phyloP scores from a whole-genome alignment of 1,140 invertebrate genomes.

The Amphibalanus amphitrite region DNA sequence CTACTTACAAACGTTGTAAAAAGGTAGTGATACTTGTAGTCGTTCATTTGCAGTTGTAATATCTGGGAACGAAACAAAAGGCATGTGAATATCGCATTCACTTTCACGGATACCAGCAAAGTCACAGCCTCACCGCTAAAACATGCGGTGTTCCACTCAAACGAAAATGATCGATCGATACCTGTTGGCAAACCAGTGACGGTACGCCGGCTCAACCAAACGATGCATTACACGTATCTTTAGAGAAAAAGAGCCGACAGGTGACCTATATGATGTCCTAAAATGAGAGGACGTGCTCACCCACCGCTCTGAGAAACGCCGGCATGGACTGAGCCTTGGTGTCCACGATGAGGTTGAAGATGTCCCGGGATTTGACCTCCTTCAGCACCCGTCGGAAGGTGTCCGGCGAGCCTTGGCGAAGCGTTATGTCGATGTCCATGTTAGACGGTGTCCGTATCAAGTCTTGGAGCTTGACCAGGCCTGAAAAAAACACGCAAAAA shows the following conservation, averaged over 20 bases:
- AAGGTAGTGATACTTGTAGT: constrained; percentile 49
- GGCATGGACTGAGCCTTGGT: constrained; percentile 24
- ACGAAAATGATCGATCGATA: too few species aligned
- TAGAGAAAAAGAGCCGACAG: too few species aligned
- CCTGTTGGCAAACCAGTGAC: too few species aligned
- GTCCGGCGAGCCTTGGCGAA: constrained; percentile 23
- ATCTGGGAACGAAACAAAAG: constrained; percentile 30
- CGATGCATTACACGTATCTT: too few species aligned
- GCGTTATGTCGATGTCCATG: constrained; percentile 24
- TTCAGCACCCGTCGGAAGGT: constrained; percentile 24
- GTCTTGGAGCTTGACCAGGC: constrained; percentile 33
- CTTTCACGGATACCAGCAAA: too few species aligned
- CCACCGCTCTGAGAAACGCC: constrained; percentile 25
- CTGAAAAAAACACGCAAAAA: constrained; percentile 19
- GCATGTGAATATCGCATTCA: background rate
- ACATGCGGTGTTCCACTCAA: too few species aligned
- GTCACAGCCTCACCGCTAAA: too few species aligned
- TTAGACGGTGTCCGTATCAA: constrained; percentile 24
- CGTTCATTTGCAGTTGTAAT: constrained; percentile 45
- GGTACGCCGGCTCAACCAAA: too few species aligned
- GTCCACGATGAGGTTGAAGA: constrained; percentile 27
- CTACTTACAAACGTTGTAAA: constrained; percentile 48
- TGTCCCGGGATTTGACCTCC: constrained; percentile 25
- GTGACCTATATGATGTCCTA: too few species aligned
- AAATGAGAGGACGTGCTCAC: constrained; percentile 5